phyloP scores from a whole-genome alignment of 2,113 vertebrate species.

The Callospermophilus lateralis region DNA sequence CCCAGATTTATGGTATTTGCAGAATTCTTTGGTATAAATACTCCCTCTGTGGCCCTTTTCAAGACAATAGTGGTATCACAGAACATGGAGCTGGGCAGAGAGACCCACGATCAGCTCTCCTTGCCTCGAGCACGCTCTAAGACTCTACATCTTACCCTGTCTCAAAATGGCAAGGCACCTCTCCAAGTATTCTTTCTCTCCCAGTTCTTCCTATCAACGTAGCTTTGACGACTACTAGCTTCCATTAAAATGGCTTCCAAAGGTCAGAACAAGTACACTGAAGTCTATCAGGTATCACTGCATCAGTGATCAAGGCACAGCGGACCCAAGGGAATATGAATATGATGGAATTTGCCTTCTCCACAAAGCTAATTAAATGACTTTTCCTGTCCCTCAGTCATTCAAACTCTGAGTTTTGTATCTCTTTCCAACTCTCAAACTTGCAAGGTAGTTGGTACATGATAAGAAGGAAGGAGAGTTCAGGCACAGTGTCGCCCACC shows the following conservation, averaged over 20 bases:
- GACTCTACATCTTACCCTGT: no score
- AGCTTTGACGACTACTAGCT: neutral
- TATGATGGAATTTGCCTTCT: neutral
- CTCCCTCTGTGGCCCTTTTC: neutral
- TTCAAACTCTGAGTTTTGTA: neutral
- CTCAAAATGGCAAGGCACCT: neutral
- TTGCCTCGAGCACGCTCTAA: neutral
- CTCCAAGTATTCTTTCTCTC: neutral
- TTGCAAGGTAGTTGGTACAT: neutral
- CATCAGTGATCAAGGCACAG: neutral
- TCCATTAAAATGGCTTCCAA: neutral
- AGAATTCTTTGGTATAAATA: neutral
- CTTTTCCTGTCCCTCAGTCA: neutral
- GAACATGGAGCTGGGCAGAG: neutral
- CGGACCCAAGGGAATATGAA: neutral
- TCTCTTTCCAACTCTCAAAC: neutral
- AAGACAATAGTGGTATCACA: neutral
- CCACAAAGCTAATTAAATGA: neutral
- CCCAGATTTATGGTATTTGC: neutral
- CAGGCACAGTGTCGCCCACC: no score
- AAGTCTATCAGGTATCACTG: neutral
- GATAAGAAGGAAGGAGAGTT: no score
- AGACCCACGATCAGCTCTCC: neutral
- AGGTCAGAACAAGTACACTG: neutral
- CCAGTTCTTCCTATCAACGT: neutral